phyloP scores from a whole-genome alignment of 2,113 vertebrate species.

The Atrichornis clamosus region DNA sequence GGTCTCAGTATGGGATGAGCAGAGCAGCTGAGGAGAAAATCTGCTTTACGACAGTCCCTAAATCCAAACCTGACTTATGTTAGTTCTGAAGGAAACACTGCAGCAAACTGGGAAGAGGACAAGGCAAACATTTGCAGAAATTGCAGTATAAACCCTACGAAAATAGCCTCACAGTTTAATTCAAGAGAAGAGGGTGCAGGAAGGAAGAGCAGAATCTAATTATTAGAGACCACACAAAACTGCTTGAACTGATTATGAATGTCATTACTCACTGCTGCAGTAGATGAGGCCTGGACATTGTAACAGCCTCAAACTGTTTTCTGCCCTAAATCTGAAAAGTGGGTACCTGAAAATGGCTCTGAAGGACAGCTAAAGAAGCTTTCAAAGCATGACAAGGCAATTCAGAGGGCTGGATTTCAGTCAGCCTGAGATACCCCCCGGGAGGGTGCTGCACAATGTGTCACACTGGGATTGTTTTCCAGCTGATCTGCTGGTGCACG shows the following conservation, averaged over 20 bases:
- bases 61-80: rapidly evolving
- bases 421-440: neutral
- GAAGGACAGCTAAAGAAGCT: neutral
- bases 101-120: neutral
- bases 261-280: neutral
- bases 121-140: neutral
- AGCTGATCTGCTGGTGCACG: neutral
- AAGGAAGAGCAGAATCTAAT: neutral
- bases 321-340: neutral
- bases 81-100: neutral
- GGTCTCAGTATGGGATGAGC: neutral
- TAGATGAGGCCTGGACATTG: neutral
- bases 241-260: neutral
- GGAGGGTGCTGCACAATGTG: neutral
- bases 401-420: neutral
- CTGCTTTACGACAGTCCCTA: neutral
- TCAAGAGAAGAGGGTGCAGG: neutral
- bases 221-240: neutral
- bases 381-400: neutral
- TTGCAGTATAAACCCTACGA: neutral
- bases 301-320: neutral
- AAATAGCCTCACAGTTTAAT: neutral
- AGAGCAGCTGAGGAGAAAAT: neutral
- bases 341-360: neutral
- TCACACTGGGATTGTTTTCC: neutral